Evolutionary conservation across 2,888 invertebrate genomes (phyloP).

Genomic region (Chymomyza amoena): DNA sequence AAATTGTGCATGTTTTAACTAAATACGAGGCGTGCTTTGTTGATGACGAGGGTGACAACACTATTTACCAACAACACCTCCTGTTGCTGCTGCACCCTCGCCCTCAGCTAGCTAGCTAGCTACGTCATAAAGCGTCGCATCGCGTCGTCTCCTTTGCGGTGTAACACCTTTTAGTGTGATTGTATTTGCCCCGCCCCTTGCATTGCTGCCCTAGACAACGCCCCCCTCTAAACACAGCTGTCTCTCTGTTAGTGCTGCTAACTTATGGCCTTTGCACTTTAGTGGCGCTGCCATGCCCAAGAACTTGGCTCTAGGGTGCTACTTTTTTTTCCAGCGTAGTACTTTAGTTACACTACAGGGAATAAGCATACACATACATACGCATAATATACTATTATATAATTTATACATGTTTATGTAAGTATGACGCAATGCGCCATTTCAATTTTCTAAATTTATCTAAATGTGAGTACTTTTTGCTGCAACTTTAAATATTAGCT

Average conservation of each 20-base stretch:
- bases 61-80: background rate
- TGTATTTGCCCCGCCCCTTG: conserved; percentile 34
- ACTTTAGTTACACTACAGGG: conserved; percentile 20
- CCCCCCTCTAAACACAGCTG: background rate
- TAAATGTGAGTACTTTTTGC: background rate
- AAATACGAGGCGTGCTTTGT: conserved; percentile 3
- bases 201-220: background rate
- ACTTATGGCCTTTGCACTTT: conserved; percentile 26
- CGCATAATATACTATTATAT: background rate
- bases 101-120: background rate
- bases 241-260: background rate
- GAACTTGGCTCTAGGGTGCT: conserved; percentile 36
- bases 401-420: background rate
- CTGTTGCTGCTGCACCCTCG: background rate
- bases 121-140: conserved; percentile 46
- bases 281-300: conserved; percentile 21
- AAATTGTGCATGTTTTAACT: conserved; percentile 40
- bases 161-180: conserved; percentile 67
- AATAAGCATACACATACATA: conserved; percentile 8
- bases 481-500: conserved; percentile 35
- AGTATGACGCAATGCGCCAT: conserved; percentile 42
- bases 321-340: conserved; percentile 5
- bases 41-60: background rate
- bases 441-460: conserved; percentile 54
- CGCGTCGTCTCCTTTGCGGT: conserved; percentile 49